Percentiles rank a stretch among this genome's conserved stretches.
Conservation (phyloP, 2,113 vertebrate genomes). For the Eurystomus gularis region DNA sequence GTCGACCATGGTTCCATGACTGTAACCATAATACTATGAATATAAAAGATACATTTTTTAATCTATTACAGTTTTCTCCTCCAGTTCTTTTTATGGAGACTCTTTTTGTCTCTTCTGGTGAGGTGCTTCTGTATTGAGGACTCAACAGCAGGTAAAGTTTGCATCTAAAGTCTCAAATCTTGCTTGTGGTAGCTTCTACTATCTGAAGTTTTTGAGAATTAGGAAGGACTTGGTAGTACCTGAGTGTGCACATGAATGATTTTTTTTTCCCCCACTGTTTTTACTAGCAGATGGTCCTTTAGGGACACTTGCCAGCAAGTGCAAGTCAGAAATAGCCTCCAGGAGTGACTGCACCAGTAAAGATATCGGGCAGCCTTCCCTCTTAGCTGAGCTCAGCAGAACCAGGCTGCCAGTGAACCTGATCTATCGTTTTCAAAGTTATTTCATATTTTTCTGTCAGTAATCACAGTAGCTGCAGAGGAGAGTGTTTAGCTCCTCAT, state of each 20-base stretch:
- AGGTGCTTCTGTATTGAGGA: background rate
- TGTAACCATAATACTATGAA: background rate
- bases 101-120: background rate
- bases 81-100: background rate
- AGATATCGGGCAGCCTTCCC: background rate
- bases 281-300: conserved; percentile 28
- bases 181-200: background rate
- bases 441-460: background rate
- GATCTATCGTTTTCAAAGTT: background rate
- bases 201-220: background rate
- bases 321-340: background rate
- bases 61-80: background rate
- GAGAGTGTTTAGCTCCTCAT: background rate
- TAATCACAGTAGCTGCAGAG: background rate
- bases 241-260: background rate
- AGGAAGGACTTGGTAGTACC: background rate
- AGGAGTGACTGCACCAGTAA: background rate
- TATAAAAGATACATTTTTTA: background rate
- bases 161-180: background rate
- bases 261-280: fast-evolving
- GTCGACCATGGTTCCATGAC: background rate
- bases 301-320: conserved; percentile 20
- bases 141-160: background rate
- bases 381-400: conserved; percentile 26
- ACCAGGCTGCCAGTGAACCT: background rate